These are phyloP conservation scores for Poeciliopsis occidentalis DNA, from an alignment of 2,113 vertebrate genomes.

Conservation along the genomic window DNA sequence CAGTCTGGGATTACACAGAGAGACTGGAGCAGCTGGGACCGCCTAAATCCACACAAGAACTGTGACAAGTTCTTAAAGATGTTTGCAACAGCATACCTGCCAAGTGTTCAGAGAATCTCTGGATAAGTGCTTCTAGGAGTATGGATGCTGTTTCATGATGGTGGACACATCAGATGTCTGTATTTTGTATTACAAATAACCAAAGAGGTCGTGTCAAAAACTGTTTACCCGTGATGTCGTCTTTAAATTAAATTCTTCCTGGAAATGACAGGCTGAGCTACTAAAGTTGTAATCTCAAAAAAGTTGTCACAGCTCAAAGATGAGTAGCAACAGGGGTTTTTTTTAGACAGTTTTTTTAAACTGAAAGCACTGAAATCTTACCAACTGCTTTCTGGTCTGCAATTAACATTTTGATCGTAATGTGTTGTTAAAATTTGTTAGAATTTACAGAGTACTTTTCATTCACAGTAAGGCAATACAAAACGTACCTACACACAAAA, in stretches of 20 bases:
- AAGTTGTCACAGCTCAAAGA: background rate
- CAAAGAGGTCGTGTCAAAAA: background rate
- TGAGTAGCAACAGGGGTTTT: background rate
- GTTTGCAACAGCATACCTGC: slow-evolving; percentile 7
- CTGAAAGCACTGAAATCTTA: no score
- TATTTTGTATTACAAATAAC: background rate
- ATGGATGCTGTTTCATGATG: background rate
- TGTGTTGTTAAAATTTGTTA: no score
- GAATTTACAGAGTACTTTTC: background rate
- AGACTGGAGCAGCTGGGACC: slow-evolving; percentile 9
- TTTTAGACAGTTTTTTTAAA: background rate
- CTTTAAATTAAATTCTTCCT: background rate
- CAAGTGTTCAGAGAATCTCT: background rate
- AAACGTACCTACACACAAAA: background rate
- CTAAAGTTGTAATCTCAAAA: background rate
- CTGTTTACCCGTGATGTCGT: background rate
- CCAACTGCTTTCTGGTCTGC: no score
- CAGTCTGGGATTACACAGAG: slow-evolving; percentile 8
- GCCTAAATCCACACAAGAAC: slow-evolving; percentile 27
- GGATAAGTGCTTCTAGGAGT: background rate
- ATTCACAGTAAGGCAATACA: background rate
- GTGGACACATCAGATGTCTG: background rate
- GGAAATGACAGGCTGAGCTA: background rate
- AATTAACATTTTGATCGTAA: no score
- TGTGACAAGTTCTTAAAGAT: slow-evolving; percentile 13